Conservation (phyloP, 2,888 invertebrate genomes). For the Eledona agricola region DNA sequence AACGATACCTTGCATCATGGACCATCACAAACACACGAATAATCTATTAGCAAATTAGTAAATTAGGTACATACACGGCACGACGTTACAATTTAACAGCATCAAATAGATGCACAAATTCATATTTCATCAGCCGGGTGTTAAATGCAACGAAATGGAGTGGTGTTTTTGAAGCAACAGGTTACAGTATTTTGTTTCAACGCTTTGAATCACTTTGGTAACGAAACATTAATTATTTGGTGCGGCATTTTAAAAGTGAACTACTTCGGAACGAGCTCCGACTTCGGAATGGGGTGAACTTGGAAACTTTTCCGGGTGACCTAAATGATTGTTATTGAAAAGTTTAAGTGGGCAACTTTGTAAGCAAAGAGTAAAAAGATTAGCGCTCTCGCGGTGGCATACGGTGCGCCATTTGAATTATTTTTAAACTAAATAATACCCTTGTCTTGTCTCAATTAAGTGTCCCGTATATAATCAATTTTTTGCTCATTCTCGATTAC, state of each 20-base stretch:
- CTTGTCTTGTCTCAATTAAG: too few relatives aligned
- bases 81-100: conserved; percentile 23
- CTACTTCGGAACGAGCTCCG: conserved; percentile 10
- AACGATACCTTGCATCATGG: too few relatives aligned
- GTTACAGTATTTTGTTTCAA: conserved; percentile 37
- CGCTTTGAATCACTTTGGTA: conserved; percentile 30
- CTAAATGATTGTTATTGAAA: conserved; percentile 25
- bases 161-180: conserved; percentile 35
- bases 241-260: conserved; percentile 29
- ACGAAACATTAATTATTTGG: conserved; percentile 28
- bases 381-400: conserved; percentile 11
- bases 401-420: too few relatives aligned
- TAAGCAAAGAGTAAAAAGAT: conserved; percentile 19
- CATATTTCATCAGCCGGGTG: conserved; percentile 28
- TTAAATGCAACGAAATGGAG: conserved; percentile 31
- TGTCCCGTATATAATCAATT: too few relatives aligned
- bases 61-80: conserved; percentile 26
- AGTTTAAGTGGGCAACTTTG: conserved; percentile 15
- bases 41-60: conserved; percentile 15
- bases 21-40: too few relatives aligned
- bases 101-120: conserved; percentile 28
- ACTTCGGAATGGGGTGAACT: conserved; percentile 13
- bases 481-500: too few relatives aligned
- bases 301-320: conserved; percentile 14
- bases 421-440: too few relatives aligned